Evolutionary conservation across 2,797 vertebrate species (phyloP), one percentile per base, ranked within the genome.

Genomic region (Cirrhinus molitorella): DNA sequence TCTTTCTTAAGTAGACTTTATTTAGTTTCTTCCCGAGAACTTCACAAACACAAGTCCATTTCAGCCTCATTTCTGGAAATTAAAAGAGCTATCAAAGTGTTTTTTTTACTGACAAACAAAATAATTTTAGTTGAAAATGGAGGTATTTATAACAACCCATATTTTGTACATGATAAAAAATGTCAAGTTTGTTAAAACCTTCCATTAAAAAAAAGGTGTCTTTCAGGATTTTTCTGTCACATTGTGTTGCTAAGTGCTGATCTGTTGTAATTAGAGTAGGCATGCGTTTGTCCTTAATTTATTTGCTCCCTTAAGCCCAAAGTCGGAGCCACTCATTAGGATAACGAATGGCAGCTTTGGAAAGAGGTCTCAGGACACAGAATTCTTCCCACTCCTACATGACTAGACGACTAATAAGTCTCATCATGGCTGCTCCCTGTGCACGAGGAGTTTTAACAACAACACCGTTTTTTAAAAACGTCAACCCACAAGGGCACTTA

Each of bases 271-370:
- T 82, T 85, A 83, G 72, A 74, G 51, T 49, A 70, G 57, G 53
- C 37, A 51, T 55, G 23, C 34, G 5, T 34, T 68, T 65, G 65
- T 85, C 55, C 76, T 73, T 88, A 77, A 80, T 70, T 83, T 83
- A 66, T 84, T 67, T 77, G 51, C 65, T 85, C 49, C 45, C 65
- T 83, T 68, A 83, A 55, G 55, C 79, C 74, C 76, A 70, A 76
- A 85, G 81, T 83, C 49, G 51, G 23, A 83, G 75, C 70, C 59
- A 63, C 83, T 86, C 85, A 86, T 88, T 85, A 85, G 34, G 65
- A 85, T 67, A 78, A 83, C 34, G 77, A 82, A 81, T 78, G 61
- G 77, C 65, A 61, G 40, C 75, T 66, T 21, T 53, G 23, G 49
- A 76, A 68, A 72, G 47, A 65, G 53, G 73, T 78, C 76, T 84